Conservation (phyloP, 2,113 vertebrate genomes). For the Alaudala cheleensis region DNA sequence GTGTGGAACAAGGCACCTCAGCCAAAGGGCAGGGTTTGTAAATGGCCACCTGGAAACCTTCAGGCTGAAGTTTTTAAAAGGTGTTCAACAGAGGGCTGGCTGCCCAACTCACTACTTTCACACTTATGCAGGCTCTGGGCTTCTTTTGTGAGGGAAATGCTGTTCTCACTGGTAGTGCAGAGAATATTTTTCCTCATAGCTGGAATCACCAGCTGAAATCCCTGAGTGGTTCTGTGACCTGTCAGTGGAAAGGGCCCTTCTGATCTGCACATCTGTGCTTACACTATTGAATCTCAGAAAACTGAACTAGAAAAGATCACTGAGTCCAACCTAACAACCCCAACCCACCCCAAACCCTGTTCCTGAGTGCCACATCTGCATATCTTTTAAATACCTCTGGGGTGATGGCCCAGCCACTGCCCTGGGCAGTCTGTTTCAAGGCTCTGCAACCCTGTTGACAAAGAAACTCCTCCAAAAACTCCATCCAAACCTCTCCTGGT, state of each 20-base stretch:
- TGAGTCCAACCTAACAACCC: neutral
- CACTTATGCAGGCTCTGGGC: neutral
- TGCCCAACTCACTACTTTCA: rapidly evolving
- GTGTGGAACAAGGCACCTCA: neutral
- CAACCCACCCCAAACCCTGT: neutral
- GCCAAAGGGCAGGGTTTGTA: neutral
- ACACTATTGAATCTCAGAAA: neutral
- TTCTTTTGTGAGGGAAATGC: neutral
- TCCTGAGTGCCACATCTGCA: neutral
- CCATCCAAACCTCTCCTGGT: neutral
- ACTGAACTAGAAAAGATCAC: too few species aligned
- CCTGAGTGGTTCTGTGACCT: rapidly evolving
- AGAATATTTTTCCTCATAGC: neutral
- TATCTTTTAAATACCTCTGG: neutral
- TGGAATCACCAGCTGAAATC: neutral
- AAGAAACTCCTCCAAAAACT: neutral
- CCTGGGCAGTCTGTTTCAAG: neutral
- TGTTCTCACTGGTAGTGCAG: rapidly evolving
- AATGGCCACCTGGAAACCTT: neutral
- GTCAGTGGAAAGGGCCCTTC: neutral
- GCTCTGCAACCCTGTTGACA: neutral
- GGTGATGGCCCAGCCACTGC: neutral
- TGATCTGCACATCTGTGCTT: neutral
- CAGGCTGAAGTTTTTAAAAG: neutral
- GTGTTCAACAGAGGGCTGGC: neutral